Evolutionary conservation across 1,140 invertebrate genomes (phyloP), one percentile per base, ranked within the genome.

Genomic region (Ips typographus): DNA sequence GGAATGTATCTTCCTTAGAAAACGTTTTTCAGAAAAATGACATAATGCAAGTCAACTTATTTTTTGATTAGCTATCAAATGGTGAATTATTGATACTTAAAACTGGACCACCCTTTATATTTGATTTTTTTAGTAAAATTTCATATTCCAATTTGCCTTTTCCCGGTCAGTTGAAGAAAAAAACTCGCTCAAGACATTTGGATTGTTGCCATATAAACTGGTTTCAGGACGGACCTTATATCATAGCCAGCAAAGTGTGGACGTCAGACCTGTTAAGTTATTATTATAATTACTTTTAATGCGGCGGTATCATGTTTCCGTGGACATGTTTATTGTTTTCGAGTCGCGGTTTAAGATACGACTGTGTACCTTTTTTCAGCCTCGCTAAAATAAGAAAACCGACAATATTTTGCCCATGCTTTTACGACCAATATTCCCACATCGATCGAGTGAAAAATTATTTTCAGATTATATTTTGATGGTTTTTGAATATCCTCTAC

Each of bases 241-340:
- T 75, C 72, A 75, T 75, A 73, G 70, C 56, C 71, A 68, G 70
- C 62, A 71, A 71, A 72, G 68, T 68, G 61, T 66, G 57, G 60
- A 69, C 66, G 72, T 75, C 72, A 61, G 65, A 66, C 53, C 66
- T 64, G 65, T 68, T 75, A 73, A 75, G 73, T 73, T 75, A 75
- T 75, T 73, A 75, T 75, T 75, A 75, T 75, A 75, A 75, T 75
- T 75, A 75, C 74, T 75, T 75, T 75, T 75, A 75, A 75, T 75
- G 74, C 68, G 61, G 40, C 72, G 39, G 74, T 75, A 75, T 75
- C 74, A 75, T 71, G 74, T 75, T 75, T 71, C 74, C 47, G 40
- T 53, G 73, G 74, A 65, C 74, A 75, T 75, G 73, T 75, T 75
- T 75, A 75, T 75, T 75, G 71, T 75, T 73, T 65, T 60, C 65